Base-by-base conservation (phyloP, 2,113 vertebrate genomes). In the Litocranius walleri region DNA sequence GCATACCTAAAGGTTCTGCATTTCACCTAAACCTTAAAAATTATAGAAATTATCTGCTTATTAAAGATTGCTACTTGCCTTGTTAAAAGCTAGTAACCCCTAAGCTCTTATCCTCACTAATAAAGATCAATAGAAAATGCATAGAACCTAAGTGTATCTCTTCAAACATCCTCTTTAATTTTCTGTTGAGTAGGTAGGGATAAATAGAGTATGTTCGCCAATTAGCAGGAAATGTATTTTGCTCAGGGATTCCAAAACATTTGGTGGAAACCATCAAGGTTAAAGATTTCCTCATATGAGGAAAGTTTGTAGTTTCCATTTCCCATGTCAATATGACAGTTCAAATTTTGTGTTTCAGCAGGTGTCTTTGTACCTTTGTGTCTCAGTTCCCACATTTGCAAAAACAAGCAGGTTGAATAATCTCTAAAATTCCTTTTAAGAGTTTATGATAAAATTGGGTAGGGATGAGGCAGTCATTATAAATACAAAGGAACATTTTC, bases 61-160 rank as follows among this genome's bases (percentile, higher is more conserved):
- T 91, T 94, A 83, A 92, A 95, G 83, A 97, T 93, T 30, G 95
- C 52, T 64, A 77, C 57, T 87, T 93, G 56, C 56, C 40, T 90
- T 95, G 57, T 97, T 93, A 86, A 96, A 95, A 85, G 21, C 59
- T 95, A 85, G 56, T 92, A 94, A n/a, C 6, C 91, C 54, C 82
- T 89, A 83, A 94, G 82, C 45, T 57, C 91, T 96, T 98, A 71
- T 95, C 86, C 83, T 97, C 82, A 86, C 36, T 96, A 74, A 90
- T 96, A 91, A 94, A 97, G 88, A 97, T 94, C 11, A 95, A 93
- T 84, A 88, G 45, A 91, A 94, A 91, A 59, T 67, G 11, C 33
- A 48, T 71, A 74, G 29, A 97, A 29, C 29, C 67, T 83, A 93
- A 85, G 1, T 86, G 7, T 90, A 19, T 77, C 80, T 40, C 48